These are phyloP conservation scores for Vicugna pacos DNA, from an alignment of 2,113 vertebrate genomes.

Conservation along the genomic window DNA sequence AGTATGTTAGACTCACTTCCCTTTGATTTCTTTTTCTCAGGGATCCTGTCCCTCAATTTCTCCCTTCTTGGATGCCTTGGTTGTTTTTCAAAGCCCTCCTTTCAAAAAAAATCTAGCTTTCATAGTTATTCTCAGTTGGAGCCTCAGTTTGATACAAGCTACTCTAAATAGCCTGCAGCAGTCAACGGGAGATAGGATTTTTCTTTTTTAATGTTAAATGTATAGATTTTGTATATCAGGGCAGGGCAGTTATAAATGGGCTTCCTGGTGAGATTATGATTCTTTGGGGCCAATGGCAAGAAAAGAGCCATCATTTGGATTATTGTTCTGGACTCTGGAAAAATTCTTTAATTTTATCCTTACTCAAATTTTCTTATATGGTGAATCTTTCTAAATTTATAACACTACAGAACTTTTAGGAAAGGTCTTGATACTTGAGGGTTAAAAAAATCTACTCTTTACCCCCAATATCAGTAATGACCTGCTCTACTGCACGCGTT, in stretches of 20 bases:
- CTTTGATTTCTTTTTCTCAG: background rate
- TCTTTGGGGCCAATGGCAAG: background rate
- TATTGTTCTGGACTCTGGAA: background rate
- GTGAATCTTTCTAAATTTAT: background rate
- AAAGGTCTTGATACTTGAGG: background rate
- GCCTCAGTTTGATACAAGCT: background rate
- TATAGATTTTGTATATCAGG: background rate
- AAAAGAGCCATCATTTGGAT: background rate
- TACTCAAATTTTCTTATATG: background rate
- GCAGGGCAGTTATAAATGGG: background rate
- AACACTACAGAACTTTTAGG: background rate
- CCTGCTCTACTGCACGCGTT: background rate
- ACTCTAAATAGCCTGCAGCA: background rate
- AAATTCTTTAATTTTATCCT: conserved; percentile 13
- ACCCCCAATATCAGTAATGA: background rate
- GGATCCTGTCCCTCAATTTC: background rate
- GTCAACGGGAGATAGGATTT: background rate
- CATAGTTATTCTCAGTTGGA: background rate
- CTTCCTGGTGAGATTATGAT: background rate
- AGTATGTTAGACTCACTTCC: background rate
- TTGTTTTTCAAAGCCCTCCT: background rate
- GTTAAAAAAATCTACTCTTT: background rate
- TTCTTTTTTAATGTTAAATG: background rate
- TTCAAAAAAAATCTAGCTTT: background rate
- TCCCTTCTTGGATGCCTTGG: background rate